Conservation (phyloP, 2,113 vertebrate species). For the Osmerus eperlanus region DNA sequence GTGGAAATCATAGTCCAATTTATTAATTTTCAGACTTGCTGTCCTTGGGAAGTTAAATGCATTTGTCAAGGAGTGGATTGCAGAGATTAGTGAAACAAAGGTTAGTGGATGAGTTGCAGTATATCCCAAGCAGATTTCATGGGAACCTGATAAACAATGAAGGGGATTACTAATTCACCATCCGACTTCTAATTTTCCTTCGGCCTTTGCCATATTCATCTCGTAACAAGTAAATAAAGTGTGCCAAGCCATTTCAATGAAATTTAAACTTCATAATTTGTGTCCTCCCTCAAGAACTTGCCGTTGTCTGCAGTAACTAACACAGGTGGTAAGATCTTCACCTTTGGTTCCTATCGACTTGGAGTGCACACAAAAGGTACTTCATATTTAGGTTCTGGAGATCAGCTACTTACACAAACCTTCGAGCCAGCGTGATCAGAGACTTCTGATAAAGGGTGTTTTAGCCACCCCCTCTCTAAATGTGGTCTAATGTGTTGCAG, state of each 20-base stretch:
- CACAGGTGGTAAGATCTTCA: constrained; percentile 93
- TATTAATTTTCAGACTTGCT: constrained; percentile 76
- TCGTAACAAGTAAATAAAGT: too few relatives aligned
- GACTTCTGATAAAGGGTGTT: not conserved
- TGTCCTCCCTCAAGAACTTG: constrained; percentile 75
- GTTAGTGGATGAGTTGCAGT: constrained; percentile 62
- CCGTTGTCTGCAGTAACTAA: constrained; percentile 79
- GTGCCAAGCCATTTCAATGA: not conserved
- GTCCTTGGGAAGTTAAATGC: constrained; percentile 92
- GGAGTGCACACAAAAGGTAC: constrained; percentile 99
- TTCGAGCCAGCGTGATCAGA: not conserved
- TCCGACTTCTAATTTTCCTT: too few relatives aligned
- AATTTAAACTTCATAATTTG: not conserved
- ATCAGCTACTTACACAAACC: not conserved
- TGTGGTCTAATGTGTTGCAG: constrained; percentile 64
- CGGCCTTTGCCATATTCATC: too few relatives aligned
- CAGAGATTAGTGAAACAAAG: constrained; percentile 90
- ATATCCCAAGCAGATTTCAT: not conserved
- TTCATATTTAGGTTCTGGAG: not conserved
- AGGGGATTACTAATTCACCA: too few relatives aligned
- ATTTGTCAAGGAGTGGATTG: constrained; percentile 95
- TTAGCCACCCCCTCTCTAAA: not conserved
- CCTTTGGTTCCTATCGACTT: constrained; percentile 94
- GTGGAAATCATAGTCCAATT: too few relatives aligned
- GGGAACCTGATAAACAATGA: too few relatives aligned